Evolutionary conservation across 2,113 vertebrate genomes (phyloP), one percentile per base, ranked within the genome.

Genomic region (Symphodus melops): DNA sequence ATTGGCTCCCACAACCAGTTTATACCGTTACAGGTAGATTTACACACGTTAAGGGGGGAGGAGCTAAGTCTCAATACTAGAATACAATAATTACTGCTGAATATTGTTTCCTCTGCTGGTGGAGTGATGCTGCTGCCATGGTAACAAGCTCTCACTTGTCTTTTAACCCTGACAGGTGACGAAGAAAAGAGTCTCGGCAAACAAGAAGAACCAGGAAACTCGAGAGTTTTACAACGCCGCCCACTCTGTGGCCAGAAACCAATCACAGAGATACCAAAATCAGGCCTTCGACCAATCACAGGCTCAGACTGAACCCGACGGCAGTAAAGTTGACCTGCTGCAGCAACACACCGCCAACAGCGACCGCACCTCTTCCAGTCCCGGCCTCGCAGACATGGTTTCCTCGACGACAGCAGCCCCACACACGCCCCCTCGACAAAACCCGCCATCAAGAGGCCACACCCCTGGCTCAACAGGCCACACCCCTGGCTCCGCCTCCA

Each of bases 1-100:
- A 89, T 94, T 36, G 96, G 95, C 61, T 93, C 95, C 48, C 97
- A 98, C 91, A 97, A 95, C 92, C 97, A 99, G 90, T 99, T 99
- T 88, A 95, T 99, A 88, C 98, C 98, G 28, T 85, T 99, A 36
- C 98, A 99, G 96, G 98, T 97, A 84, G 94, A 89, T 25, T 33
- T 7, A 25, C 7, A 39, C 21, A 2, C 12, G 7, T 2, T 17
- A 5, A 16, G 5, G 44, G 14, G 4, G 44, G 4, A 5, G 3
- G 44, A 46, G 39, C 11, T 9, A 41, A 33, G 39, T 41, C 39
- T 41, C 11, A 41, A 41, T 41, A 41, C 39, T n/a, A n/a, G n/a
- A n/a, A n/a, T n/a, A n/a, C n/a, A n/a, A n/a, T n/a, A n/a, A n/a
- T n/a, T n/a, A n/a, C n/a, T n/a, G n/a, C n/a, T n/a, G 14, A 16